Evolutionary conservation across 1,140 invertebrate species (phyloP).

Genomic region (Drosophila pseudoobscura): DNA sequence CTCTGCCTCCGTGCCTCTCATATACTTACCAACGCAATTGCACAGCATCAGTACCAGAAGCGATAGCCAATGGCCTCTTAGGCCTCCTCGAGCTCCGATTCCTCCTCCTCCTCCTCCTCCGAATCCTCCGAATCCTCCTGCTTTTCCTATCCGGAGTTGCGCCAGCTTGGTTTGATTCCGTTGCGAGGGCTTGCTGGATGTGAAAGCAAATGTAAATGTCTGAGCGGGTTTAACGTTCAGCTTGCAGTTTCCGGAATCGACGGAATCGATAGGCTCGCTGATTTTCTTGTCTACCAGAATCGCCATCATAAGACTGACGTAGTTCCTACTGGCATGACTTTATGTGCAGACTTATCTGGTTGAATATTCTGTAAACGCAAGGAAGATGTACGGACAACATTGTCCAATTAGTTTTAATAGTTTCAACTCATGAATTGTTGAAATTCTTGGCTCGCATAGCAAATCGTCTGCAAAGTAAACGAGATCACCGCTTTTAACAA

Average conservation of each 20-base stretch:
- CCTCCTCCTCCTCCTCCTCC: conserved; percentile 16
- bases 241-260: conserved; percentile 28
- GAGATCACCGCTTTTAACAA: neutral
- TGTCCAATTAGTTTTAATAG: too few relatives aligned
- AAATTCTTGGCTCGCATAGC: too few relatives aligned
- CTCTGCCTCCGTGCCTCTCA: too few relatives aligned
- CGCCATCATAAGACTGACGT: conserved; percentile 58
- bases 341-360: neutral
- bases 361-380: conserved; percentile 2
- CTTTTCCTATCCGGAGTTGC: conserved; percentile 25
- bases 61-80: conserved; percentile 52
- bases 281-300: conserved; percentile 45
- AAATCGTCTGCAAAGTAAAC: too few relatives aligned
- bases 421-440: too few relatives aligned
- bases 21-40: conserved; percentile 78
- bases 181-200: neutral
- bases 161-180: conserved; percentile 50
- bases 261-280: conserved; percentile 58
- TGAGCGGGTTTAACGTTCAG: conserved; percentile 19
- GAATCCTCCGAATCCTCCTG: conserved; percentile 19
- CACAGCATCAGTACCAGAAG: conserved; percentile 54
- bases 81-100: neutral
- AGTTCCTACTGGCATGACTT: conserved; percentile 52
- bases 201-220: neutral
- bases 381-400: neutral